phyloP scores from a whole-genome alignment of 1,140 invertebrate species.

The silkworm (Bombyx mori) region ASM3026992v2 NC_085111.1:6212501-6213000 shows the following conservation, averaged over 20 bases:
- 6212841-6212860: conserved; percentile 16
- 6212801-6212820: conserved; percentile 20
- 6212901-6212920: no score
- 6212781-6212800: conserved; percentile 16
- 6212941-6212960: no score
- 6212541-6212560: no score
- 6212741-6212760: conserved; percentile 22
- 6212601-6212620: background rate
- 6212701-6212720: conserved; percentile 7
- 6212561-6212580: no score
- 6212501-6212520: no score
- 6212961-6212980: no score
- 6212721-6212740: conserved; percentile 22
- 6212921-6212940: no score
- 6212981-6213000: no score
- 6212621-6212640: background rate
- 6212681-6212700: background rate
- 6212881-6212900: no score
- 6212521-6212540: no score
- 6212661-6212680: conserved; percentile 6
- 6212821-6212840: conserved; percentile 26
- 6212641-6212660: background rate
- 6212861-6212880: conserved; percentile 3
- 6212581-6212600: no score
- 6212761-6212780: conserved; percentile 13